Evolutionary conservation across 2,113 vertebrate genomes (phyloP).

Genomic region (Emydura subglobosa): DNA sequence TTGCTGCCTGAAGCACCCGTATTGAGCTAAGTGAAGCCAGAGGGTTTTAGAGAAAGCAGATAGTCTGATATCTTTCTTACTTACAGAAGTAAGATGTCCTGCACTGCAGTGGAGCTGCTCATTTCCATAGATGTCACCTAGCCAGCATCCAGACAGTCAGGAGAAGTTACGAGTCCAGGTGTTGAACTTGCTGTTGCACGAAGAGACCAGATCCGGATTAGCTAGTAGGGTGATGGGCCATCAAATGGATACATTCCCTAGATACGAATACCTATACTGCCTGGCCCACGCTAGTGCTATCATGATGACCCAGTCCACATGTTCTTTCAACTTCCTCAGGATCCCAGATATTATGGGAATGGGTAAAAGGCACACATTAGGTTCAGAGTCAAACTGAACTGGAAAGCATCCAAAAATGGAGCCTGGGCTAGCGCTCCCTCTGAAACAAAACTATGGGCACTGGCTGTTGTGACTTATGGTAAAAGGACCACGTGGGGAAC

Average conservation of each 20-base stretch:
- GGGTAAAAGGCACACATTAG: too few species aligned
- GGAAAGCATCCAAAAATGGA: too few species aligned
- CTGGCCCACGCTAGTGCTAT: background rate
- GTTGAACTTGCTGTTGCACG: background rate
- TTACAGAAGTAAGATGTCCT: background rate
- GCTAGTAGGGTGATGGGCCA: background rate
- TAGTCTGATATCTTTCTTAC: background rate
- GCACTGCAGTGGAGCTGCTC: too few species aligned
- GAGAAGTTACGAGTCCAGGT: background rate
- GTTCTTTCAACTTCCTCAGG: background rate
- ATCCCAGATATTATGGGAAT: background rate
- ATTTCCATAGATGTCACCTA: background rate
- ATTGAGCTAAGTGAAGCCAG: background rate
- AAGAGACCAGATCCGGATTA: background rate
- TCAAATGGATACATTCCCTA: background rate
- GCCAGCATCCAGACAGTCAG: background rate
- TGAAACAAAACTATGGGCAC: too few species aligned
- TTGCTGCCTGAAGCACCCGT: background rate
- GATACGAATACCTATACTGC: background rate
- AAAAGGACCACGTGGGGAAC: too few species aligned
- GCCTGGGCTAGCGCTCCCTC: too few species aligned
- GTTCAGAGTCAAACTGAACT: too few species aligned
- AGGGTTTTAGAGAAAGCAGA: background rate
- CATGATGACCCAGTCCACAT: background rate
- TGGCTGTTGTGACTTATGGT: too few species aligned